phyloP scores from a whole-genome alignment of 2,797 vertebrate genomes.

The Sphaeramia orbicularis region DNA sequence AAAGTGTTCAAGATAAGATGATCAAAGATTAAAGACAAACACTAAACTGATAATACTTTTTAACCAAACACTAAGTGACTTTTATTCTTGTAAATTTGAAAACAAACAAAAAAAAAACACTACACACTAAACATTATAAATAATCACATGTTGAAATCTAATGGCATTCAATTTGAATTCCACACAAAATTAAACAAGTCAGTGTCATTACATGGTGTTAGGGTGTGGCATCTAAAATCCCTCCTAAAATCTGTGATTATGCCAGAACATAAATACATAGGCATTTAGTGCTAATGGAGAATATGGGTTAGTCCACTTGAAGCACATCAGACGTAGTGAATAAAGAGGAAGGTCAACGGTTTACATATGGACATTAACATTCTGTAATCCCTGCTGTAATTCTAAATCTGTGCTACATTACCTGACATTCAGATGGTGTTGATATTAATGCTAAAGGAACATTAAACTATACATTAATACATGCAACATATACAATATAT shows the following conservation, averaged over 20 bases:
- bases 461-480: slow-evolving; percentile 17
- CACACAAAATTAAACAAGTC: slow-evolving; percentile 50
- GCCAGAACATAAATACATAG: slow-evolving; percentile 36
- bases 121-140: neutral
- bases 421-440: slow-evolving; percentile 38
- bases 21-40: slow-evolving; percentile 71
- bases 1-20: slow-evolving; percentile 47
- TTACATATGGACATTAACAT: slow-evolving; percentile 61
- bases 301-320: slow-evolving; percentile 32
- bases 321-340: slow-evolving; percentile 30
- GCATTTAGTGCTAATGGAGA: slow-evolving; percentile 22
- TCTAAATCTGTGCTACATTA: slow-evolving; percentile 62
- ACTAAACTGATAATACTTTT: slow-evolving; percentile 53
- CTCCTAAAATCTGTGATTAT: slow-evolving; percentile 47
- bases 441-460: slow-evolving; percentile 33
- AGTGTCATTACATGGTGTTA: slow-evolving; percentile 44
- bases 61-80: slow-evolving; percentile 1
- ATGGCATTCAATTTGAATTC: neutral
- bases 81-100: neutral
- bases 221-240: slow-evolving; percentile 47
- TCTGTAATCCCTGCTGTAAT: slow-evolving; percentile 70
- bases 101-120: too few species aligned
- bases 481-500: slow-evolving; percentile 1
- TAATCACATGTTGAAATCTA: slow-evolving; percentile 14
- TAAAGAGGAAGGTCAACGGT: slow-evolving; percentile 54